Evolutionary conservation across 1,140 invertebrate species (phyloP).

Genomic region (Mamestra configurata): DNA sequence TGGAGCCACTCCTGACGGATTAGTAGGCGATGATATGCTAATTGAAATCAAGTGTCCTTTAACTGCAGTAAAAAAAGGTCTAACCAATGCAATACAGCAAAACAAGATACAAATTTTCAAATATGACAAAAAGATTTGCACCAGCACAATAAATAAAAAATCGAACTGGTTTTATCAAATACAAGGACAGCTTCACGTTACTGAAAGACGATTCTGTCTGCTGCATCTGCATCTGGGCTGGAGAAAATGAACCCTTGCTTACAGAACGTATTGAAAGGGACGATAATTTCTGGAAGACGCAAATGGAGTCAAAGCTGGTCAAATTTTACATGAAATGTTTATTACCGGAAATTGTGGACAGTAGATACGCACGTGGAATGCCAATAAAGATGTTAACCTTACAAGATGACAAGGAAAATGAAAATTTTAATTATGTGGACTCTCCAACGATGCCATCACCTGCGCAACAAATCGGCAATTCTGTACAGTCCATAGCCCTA

Average conservation of each 20-base stretch:
- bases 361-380: too few relatives aligned
- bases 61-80: not conserved
- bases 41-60: not conserved
- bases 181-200: not conserved
- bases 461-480: too few relatives aligned
- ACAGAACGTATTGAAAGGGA: conserved; percentile 47
- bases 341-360: too few relatives aligned
- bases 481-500: too few relatives aligned
- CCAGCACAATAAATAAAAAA: not conserved
- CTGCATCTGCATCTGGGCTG: conserved; percentile 53
- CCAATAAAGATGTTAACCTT: too few relatives aligned
- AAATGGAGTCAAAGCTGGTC: conserved; percentile 43
- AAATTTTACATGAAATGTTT: conserved; percentile 48
- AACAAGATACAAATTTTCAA: not conserved
- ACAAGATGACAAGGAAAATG: too few relatives aligned
- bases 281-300: conserved; percentile 46
- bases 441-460: too few relatives aligned
- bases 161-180: not conserved
- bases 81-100: not conserved
- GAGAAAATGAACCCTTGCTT: conserved; percentile 33
- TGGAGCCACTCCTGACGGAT: conserved; percentile 4
- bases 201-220: not conserved
- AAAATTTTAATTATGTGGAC: too few relatives aligned
- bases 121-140: not conserved
- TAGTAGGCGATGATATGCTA: not conserved